phyloP scores from a whole-genome alignment of 2,113 vertebrate species.

The Mesitornis unicolor region DNA sequence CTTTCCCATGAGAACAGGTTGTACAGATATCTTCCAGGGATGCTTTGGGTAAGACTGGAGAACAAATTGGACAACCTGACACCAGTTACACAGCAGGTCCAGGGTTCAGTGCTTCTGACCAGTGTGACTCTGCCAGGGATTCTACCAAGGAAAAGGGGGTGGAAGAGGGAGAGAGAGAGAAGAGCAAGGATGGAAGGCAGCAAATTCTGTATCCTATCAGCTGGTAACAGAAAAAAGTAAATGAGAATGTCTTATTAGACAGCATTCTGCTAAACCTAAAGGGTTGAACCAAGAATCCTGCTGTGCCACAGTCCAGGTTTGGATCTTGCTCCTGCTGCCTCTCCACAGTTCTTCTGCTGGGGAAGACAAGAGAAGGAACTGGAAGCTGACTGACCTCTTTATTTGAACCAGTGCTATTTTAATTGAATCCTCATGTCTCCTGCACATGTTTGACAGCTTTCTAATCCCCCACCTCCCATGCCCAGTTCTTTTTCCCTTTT shows the following conservation, averaged over 20 bases:
- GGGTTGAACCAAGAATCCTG: neutral
- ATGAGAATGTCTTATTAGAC: neutral
- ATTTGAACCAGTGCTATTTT: neutral
- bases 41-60: neutral
- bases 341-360: neutral
- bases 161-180: neutral
- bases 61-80: neutral
- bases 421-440: neutral
- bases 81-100: neutral
- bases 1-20: neutral
- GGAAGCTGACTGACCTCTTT: neutral
- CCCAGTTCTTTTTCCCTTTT: neutral
- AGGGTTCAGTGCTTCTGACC: neutral
- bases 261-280: neutral
- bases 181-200: neutral
- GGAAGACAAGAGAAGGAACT: neutral
- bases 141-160: neutral
- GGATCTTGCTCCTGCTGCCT: neutral
- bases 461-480: fast-evolving
- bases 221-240: neutral
- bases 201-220: neutral
- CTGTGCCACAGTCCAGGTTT: neutral
- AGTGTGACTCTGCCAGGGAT: neutral
- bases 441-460: neutral
- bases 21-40: neutral